These are phyloP conservation scores for Gadopsis marmoratus DNA, from an alignment of 2,797 vertebrate genomes.

Conservation along the genomic window DNA sequence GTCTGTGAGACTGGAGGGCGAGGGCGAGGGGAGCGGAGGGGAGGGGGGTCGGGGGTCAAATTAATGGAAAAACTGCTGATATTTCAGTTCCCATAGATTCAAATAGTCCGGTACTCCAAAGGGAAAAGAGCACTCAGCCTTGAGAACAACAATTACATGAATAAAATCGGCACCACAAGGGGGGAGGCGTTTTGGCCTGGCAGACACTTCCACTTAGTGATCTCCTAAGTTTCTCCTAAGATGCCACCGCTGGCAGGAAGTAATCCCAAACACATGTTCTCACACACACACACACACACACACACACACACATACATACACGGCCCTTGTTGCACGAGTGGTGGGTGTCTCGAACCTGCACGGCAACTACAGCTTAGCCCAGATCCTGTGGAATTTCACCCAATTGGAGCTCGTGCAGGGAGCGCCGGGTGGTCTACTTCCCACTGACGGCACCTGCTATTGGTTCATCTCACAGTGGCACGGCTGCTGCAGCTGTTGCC, in stretches of 20 bases:
- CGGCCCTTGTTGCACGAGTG: neutral
- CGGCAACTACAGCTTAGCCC: constrained; percentile 15
- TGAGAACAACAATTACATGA: constrained; percentile 32
- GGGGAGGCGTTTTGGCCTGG: constrained; percentile 12
- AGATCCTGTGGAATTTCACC: constrained; percentile 39
- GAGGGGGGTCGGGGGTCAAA: neutral
- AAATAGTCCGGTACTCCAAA: constrained; percentile 29
- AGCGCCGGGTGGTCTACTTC: constrained; percentile 56
- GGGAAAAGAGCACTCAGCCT: constrained; percentile 16
- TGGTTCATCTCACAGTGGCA: constrained; percentile 42
- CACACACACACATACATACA: neutral
- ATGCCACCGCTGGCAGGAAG: neutral
- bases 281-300: constrained; percentile 30
- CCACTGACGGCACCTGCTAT: constrained; percentile 64
- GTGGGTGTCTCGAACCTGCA: neutral
- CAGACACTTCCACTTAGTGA: constrained; percentile 8
- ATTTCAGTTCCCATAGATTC: constrained; percentile 66
- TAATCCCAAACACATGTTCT: constrained; percentile 52
- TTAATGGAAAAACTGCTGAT: constrained; percentile 46
- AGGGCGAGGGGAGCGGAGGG: too few relatives aligned
- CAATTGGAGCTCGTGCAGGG: constrained; percentile 18
- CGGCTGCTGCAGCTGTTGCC: constrained; percentile 68
- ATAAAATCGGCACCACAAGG: constrained; percentile 54
- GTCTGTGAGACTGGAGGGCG: neutral
- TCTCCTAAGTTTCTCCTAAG: constrained; percentile 2